These are phyloP conservation scores for Rhinophrynus dorsalis DNA, from an alignment of 2,797 vertebrate species.

Conservation along the genomic window DNA sequence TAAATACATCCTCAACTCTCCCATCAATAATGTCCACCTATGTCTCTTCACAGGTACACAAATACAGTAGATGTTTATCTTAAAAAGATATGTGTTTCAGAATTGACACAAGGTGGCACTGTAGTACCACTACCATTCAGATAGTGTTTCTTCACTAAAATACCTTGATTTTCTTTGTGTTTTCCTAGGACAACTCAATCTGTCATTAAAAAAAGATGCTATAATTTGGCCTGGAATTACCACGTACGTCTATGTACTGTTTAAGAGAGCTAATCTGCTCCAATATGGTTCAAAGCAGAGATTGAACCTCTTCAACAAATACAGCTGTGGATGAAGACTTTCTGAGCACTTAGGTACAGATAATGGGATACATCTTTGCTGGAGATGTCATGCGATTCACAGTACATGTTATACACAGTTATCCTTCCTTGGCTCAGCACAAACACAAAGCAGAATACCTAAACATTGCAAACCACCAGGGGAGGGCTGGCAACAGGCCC, in stretches of 20 bases:
- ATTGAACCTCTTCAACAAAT: conserved; percentile 20
- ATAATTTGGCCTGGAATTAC: conserved; percentile 34
- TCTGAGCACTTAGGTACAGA: conserved; percentile 10
- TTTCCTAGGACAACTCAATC: conserved; percentile 34
- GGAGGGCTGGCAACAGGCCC: no score
- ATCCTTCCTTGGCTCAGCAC: conserved; percentile 27
- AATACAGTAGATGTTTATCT: no score
- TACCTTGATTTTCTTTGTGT: conserved; percentile 1
- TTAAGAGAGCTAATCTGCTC: conserved; percentile 39
- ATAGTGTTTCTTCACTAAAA: background rate
- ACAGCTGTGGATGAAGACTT: background rate
- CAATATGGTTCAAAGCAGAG: conserved; percentile 18
- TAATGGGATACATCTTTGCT: conserved; percentile 22
- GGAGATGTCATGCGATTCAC: conserved; percentile 23
- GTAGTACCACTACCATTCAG: background rate
- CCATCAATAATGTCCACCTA: no score
- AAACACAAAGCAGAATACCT: conserved; percentile 21
- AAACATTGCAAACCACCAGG: conserved; percentile 45
- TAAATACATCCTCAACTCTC: no score
- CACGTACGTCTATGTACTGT: conserved; percentile 22
- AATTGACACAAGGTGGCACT: conserved; percentile 34
- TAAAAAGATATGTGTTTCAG: no score
- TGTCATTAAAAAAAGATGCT: conserved; percentile 38
- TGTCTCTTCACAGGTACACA: no score
- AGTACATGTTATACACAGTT: conserved; percentile 21